Evolutionary conservation across 2,113 vertebrate species (phyloP), one percentile per base, ranked within the genome.

Genomic region (Bos javanicus): DNA sequence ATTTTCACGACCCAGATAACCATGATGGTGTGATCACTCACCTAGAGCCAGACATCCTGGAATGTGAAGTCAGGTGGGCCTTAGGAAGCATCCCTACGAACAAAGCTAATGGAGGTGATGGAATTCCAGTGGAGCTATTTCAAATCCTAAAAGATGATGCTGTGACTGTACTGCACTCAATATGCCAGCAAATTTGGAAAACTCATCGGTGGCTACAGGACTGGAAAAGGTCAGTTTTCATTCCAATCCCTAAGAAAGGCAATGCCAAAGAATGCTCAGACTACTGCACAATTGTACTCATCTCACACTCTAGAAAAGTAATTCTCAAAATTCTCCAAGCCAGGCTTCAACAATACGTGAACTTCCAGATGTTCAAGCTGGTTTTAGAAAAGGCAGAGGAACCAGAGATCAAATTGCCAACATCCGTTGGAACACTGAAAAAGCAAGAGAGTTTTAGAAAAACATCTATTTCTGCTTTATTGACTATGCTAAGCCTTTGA

Each of bases 391-490:
- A 67, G 33, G 33, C 62, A 67, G 62, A 67, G 33, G 62, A 19
- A 67, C 4, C 16, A 67, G 62, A 64, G 15, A n/a, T 67, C 30
- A 67, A 67, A 67, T 67, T 67, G 16, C 7, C 62, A 67, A n/a
- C 30, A 67, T n/a, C 33, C 0, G 7, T 0, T n/a, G 62, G 33
- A 64, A n/a, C 62, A 64, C 17, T 0, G 16, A 64, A n/a, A 64
- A 64, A 64, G 62, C 16, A 64, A 64, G 62, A n/a, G 33, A 64
- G 33, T n/a, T n/a, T 1, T 0, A 64, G 7, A 19, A n/a, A 64
- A 64, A 64, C 7, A n/a, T 64, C 62, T 64, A 19, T 2, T 64
- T n/a, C 15, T 64, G 62, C 33, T 64, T n/a, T n/a, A 4, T n/a
- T 64, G 62, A n/a, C 62, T n/a, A 19, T n/a, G 7, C 62, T 33